Base-by-base conservation (phyloP, 2,888 invertebrate genomes). In the Cataglyphis albicans region DNA sequence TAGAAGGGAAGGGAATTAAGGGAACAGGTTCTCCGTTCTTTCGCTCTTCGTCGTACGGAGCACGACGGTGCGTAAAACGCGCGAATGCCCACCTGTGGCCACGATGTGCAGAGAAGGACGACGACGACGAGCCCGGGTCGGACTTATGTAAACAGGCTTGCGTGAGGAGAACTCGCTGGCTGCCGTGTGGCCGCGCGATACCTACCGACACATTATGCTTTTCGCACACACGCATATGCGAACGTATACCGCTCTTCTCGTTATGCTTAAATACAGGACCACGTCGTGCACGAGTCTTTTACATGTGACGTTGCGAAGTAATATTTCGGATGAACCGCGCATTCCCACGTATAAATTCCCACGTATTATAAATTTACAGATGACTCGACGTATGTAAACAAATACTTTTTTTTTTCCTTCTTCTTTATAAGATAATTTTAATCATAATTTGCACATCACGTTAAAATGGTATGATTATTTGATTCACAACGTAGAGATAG, bases 141-240 rank as follows among this genome's bases (percentile, higher is more conserved):
- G 88, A 76, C 91, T 92, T 92, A 90, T 90, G 92, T 90, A 91
- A 92, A 92, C 91, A 90, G 89, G 89, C 88, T 91, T 87, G 92
- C 91, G 90, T 90, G 91, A 91, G 90, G 90, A 91, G 89, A 90
- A 88, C 86, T 88, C 84, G 88, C 87, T 87, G 81, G 89, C 89
- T 88, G 89, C 88, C 68, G 86, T 63, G 87, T 81, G 83, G 88
- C 88, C 82, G 88, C 87, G 87, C 86, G 86, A 90, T 86, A 86
- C 89, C 87, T 86, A 86, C 89, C 87, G 87, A 86, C 88, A 88
- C 89, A 89, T 89, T 91, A 91, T 89, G 85, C 83, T 76, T 82
- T 64, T 38, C 78, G 41, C 57, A 72, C 67, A 48, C 76, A 64
- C 63, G 38, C 59, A 29, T 44, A 52, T 15, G 57, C 41, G 38